Base-by-base conservation (phyloP, 2,113 vertebrate genomes). In the Prionailurus viverrinus region DNA sequence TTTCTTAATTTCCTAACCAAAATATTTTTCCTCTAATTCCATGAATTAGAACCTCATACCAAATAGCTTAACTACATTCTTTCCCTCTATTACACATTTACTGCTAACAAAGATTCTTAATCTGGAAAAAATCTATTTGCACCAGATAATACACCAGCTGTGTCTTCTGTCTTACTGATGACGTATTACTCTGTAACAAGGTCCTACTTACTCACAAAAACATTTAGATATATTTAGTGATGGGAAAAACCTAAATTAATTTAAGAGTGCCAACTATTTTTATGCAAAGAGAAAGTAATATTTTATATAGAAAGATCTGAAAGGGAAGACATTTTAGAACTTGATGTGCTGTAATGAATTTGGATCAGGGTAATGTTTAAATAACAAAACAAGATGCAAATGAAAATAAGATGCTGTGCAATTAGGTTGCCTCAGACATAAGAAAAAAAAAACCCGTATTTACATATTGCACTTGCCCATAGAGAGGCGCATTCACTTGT, bases 101-200 rank as follows among this genome's bases (percentile, higher is more conserved):
- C 16, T 55, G 36, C 89, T 95, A 80, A 93, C 92, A 83, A 94
- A 96, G 86, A 93, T 79, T 86, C 12, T 91, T 94, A 65, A 89
- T 94, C 93, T 93, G 93, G 85, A 88, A 80, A 96, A 92, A 97
- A 97, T 95, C 65, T 29, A 97, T 98, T 97, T 95, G 96, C 76
- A 94, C 19, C 27, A 74, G 80, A 55, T 95, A 86, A 74, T 74
- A 25, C 7, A 48, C 68, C 94, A 96, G 86, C 85, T 97, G 65
- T 97, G 61, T 91, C 92, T 93, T 95, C 29, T 81, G n/a, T 76
- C 80, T 73, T 82, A 41, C 41, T 69, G 66, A 53, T 91, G 85
- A 95, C 0, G 1, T 93, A 82, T 66, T 66, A 68, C 29, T 51
- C 51, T 82, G 45, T 86, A 55, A 81, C 73, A 93, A 81, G 27